Evolutionary conservation across 2,888 invertebrate species (phyloP).

Genomic region (Lasioglossum lativentre): DNA sequence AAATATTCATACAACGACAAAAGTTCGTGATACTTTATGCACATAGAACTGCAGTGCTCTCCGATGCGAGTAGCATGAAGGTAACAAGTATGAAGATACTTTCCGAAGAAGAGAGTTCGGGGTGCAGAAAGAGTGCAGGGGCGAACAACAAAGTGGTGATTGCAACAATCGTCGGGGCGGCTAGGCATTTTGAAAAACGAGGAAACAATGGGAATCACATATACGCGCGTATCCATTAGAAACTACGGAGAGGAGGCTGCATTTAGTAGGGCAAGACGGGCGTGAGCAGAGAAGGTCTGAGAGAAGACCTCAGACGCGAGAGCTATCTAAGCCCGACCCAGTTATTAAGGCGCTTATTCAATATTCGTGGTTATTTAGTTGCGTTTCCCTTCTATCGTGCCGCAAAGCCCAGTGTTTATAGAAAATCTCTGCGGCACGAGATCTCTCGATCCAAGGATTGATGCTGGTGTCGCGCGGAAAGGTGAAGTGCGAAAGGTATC

Average conservation of each 20-base stretch:
- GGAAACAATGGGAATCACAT: not conserved
- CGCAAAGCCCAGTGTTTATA: not conserved
- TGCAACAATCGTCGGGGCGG: not conserved
- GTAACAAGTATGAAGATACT: not conserved
- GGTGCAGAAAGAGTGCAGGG: not conserved
- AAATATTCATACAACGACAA: not conserved
- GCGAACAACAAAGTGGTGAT: not conserved
- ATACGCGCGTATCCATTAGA: not conserved
- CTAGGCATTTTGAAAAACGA: not conserved
- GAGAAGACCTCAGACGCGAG: not conserved
- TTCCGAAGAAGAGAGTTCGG: not conserved
- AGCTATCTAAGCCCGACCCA: not conserved
- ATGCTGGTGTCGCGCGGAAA: not conserved
- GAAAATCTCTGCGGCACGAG: not conserved
- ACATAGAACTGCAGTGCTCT: not conserved
- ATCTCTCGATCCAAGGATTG: not conserved
- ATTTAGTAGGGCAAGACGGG: not conserved
- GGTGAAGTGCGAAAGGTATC: not conserved
- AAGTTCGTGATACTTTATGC: not conserved
- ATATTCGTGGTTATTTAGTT: constrained; percentile 9
- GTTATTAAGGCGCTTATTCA: not conserved
- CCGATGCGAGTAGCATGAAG: not conserved
- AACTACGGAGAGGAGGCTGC: not conserved
- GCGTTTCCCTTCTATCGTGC: not conserved
- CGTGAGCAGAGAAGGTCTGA: not conserved